These are phyloP conservation scores for Fregata magnificens DNA, from an alignment of 2,113 vertebrate genomes.

Conservation along the genomic window DNA sequence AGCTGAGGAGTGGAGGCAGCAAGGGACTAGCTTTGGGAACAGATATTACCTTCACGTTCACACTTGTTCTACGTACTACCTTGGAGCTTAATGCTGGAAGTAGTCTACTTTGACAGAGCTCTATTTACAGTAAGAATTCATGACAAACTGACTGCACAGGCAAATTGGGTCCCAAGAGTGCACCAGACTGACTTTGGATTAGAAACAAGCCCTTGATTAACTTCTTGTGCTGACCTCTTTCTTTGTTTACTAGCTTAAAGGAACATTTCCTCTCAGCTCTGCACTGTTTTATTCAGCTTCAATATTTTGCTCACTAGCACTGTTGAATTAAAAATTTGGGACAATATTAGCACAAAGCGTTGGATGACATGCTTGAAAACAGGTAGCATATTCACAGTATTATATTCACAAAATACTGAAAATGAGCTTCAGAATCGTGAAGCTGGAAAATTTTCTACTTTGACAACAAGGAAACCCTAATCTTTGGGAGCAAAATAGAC, in stretches of 20 bases:
- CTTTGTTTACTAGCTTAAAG: background rate
- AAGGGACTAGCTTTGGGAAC: background rate
- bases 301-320: background rate
- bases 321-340: background rate
- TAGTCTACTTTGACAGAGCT: background rate
- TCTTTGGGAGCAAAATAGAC: background rate
- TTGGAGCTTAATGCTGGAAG: background rate
- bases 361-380: background rate
- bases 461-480: background rate
- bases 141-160: background rate
- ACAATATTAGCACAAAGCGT: background rate
- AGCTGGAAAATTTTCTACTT: background rate
- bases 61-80: background rate
- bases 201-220: background rate
- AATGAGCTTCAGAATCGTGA: background rate
- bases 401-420: background rate
- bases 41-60: background rate
- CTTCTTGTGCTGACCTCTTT: background rate
- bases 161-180: background rate
- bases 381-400: too few relatives aligned
- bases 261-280: background rate
- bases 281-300: background rate
- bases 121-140: background rate
- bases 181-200: background rate
- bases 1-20: background rate